Conservation (phyloP, 2,797 vertebrate species). For the Macroramphosus scolopax region DNA sequence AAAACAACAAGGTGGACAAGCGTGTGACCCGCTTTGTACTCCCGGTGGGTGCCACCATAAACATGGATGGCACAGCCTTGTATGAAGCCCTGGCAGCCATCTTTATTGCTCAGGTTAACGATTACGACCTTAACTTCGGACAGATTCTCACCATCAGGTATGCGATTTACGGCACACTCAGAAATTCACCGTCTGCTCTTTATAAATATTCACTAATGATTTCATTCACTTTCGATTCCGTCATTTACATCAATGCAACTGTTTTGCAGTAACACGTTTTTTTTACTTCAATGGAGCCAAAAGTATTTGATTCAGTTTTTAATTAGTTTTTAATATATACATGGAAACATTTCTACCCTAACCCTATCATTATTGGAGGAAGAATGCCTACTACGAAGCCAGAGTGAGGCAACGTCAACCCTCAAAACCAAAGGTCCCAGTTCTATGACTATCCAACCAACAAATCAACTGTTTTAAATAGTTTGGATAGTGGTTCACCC, state of each 20-base stretch:
- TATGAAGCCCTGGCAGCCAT: conserved; percentile 87
- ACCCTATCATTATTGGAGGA: too few species aligned
- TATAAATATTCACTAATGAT: too few species aligned
- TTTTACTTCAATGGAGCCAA: not conserved
- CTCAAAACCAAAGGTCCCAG: conserved; percentile 10
- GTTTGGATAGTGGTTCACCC: conserved; percentile 12
- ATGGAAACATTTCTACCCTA: too few species aligned
- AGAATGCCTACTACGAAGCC: too few species aligned
- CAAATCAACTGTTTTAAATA: conserved; percentile 5
- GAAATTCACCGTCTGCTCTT: too few species aligned
- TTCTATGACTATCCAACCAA: conserved; percentile 11
- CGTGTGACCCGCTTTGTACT: conserved; percentile 84
- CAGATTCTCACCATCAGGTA: conserved; percentile 87
- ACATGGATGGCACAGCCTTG: conserved; percentile 86
- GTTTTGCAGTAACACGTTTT: not conserved
- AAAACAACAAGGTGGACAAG: conserved; percentile 84
- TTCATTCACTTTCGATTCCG: too few species aligned
- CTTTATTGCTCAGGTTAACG: conserved; percentile 87
- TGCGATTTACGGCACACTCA: not conserved
- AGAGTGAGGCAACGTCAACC: too few species aligned
- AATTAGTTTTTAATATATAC: too few species aligned
- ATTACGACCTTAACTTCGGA: conserved; percentile 79
- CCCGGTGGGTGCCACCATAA: conserved; percentile 86
- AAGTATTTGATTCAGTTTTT: too few species aligned
- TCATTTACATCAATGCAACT: too few species aligned